Evolutionary conservation across 2,797 vertebrate species (phyloP), one percentile per base, ranked within the genome.

Genomic region (Crocodylus rhombifer): DNA sequence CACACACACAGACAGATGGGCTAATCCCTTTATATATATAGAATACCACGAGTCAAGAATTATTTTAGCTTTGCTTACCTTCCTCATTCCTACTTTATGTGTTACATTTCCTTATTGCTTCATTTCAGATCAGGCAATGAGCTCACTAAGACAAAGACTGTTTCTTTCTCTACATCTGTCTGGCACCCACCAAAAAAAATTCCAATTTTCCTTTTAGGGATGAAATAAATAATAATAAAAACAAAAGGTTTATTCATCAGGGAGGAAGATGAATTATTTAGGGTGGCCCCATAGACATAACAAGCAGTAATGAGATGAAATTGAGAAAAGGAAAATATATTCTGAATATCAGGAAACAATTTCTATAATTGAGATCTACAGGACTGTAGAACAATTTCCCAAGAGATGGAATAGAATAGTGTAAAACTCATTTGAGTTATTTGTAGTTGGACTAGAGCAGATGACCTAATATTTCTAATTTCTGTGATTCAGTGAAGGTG

Each of bases 361-460:
- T 93, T 92, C 71, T 91, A 5, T 92, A 95, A 97, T 69, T 93
- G 65, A 93, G 92, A 95, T 95, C 95, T 95, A 92, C 94, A 83
- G 83, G 58, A 74, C 79, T 33, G 76, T 57, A 64, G 82, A 93
- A 95, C 87, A 71, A 84, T 67, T 93, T 94, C 92, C 84, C 91
- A 81, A 25, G 14, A 56, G 84, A 82, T 25, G 57, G 0, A 3
- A 55, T 71, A 90, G 42, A 95, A 93, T 84, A 95, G 93, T 83
- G 63, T 63, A 92, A 96, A 96, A 93, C 56, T 85, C 57, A 91
- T 93, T 89, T 92, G 42, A 91, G 42, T 93, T 94, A 86, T 95
- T 95, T 92, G 80, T 82, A 93, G 80, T 28, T 90, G 55, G 87
- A 92, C 71, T 87, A 90, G 93, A 91, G 67, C 76, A 93, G 82